These are phyloP conservation scores for Agriotes lineatus DNA, from an alignment of 2,888 invertebrate species.

Conservation along the genomic window DNA sequence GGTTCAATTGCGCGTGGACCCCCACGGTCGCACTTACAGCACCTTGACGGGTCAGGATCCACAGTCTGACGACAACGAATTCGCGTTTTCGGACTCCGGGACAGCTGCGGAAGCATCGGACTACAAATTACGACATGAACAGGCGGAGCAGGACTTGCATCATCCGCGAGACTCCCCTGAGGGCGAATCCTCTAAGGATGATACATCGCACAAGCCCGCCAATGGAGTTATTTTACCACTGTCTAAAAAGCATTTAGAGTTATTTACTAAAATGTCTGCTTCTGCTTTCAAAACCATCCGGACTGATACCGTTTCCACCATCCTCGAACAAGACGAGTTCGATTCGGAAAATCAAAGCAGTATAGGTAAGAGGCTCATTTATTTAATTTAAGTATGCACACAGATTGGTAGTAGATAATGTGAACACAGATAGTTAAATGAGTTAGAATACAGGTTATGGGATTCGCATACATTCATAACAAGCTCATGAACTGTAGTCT, in stretches of 20 bases:
- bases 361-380: constrained; percentile 22
- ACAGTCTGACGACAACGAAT: not conserved
- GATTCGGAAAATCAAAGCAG: constrained; percentile 50
- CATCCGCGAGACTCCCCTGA: constrained; percentile 31
- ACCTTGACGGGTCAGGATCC: constrained; percentile 55
- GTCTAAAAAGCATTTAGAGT: constrained; percentile 56
- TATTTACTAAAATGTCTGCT: constrained; percentile 56
- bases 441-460: too few species aligned
- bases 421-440: too few species aligned
- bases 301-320: constrained; percentile 63
- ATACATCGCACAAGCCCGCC: constrained; percentile 33
- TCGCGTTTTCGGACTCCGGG: not conserved
- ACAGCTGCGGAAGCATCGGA: not conserved
- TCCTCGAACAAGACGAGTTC: constrained; percentile 60
- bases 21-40: constrained; percentile 62
- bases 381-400: too few species aligned
- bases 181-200: constrained; percentile 26
- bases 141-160: constrained; percentile 17
- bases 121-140: constrained; percentile 28
- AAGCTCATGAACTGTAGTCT: too few species aligned
- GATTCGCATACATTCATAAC: too few species aligned
- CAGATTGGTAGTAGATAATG: too few species aligned
- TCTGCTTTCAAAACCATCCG: constrained; percentile 53
- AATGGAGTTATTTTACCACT: constrained; percentile 54
- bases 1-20: constrained; percentile 64